A percentile compares a stretch with the other conserved stretches of the same genome.
Evolutionary conservation across 2,888 invertebrate genomes (phyloP).

Genomic region (Syrista parreyssii): DNA sequence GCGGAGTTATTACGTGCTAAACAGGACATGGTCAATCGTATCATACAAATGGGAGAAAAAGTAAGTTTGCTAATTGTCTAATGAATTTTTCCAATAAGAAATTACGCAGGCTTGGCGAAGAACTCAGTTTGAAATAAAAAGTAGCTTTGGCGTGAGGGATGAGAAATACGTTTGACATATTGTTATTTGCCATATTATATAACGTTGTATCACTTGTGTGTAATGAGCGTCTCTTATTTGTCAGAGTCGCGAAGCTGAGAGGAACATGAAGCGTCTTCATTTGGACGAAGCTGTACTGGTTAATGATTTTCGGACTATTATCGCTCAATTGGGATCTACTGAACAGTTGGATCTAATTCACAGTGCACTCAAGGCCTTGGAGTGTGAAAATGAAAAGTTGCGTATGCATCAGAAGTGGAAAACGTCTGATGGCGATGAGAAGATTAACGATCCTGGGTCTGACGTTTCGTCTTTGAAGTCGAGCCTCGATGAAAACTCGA

Average conservation of each 20-base stretch:
- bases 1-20: constrained; percentile 58
- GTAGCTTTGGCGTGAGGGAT: neutral
- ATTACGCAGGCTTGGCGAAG: neutral
- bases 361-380: constrained; percentile 56
- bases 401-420: constrained; percentile 32
- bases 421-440: constrained; percentile 46
- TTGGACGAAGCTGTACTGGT: constrained; percentile 56
- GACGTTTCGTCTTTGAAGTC: constrained; percentile 39
- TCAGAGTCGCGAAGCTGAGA: constrained; percentile 58
- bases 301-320: constrained; percentile 58
- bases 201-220: neutral
- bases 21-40: constrained; percentile 63
- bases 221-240: neutral
- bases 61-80: constrained; percentile 34
- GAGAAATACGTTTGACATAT: neutral
- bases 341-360: constrained; percentile 57
- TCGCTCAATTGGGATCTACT: constrained; percentile 58
- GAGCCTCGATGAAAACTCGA: constrained; percentile 30
- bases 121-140: neutral
- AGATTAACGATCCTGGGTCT: constrained; percentile 32
- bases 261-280: constrained; percentile 54
- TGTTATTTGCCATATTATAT: neutral
- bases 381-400: constrained; percentile 39
- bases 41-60: constrained; percentile 64
- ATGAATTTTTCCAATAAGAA: neutral